Evolutionary conservation across 2,888 invertebrate species (phyloP), one percentile per base, ranked within the genome.

Genomic region (Oscheius myriophilus): DNA sequence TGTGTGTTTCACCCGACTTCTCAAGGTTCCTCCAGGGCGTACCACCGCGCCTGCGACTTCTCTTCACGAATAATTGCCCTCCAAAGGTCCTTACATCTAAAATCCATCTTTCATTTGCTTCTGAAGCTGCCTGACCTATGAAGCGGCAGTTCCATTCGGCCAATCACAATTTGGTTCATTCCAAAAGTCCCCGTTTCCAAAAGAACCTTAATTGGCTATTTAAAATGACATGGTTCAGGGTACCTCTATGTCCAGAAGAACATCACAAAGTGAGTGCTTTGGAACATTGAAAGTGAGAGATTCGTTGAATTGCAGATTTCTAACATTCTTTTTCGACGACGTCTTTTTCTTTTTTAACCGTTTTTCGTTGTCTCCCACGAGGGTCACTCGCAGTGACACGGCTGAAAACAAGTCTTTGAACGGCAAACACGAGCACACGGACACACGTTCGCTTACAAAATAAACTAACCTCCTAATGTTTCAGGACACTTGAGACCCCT

Each of bases 401-500:
- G 80, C 85, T 85, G 54, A 54, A 81, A 45, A 14, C n/a, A 42
- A 43, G n/a, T n/a, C n/a, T n/a, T n/a, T n/a, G n/a, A n/a, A n/a
- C 12, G 25, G 11, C 23, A 26, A 11, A 62, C 9, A 14, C 18
- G 18, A 59, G 16, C 9, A 55, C 39, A 55, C 16, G 33, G 23
- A 11, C 11, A 11, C 57, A 33, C 18, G 57, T 55, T 55, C 16
- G 12, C 45, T n/a, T n/a, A n/a, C n/a, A 33, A 49, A 39, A 21
- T 12, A 43, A 58, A 53, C 12, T 41, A 41, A 77, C 77, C 69
- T 70, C 77, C 77, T 11, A 42, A 43, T 4, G 25, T 33, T 61
- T 73, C 73, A 45, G 58, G 67, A n/a, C 67, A 69, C 55, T 87
- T 77, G 46, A 90, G 84, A 84, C 90, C 90, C 46, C 89, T 86